phyloP scores from a whole-genome alignment of 2,888 invertebrate genomes.

The Thera obeliscata region DNA sequence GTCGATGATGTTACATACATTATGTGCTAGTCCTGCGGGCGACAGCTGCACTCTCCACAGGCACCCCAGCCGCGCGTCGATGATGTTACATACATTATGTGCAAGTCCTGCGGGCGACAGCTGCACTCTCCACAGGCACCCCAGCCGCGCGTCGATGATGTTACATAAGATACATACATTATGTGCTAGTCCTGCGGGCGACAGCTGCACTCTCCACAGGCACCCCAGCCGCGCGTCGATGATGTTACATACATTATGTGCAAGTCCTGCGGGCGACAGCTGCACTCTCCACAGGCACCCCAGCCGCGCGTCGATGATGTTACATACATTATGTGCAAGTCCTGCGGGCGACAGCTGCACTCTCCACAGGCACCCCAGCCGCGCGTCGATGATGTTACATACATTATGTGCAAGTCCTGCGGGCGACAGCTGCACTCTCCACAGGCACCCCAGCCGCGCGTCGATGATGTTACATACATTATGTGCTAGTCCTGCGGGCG shows the following conservation, averaged over 20 bases:
- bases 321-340: no score
- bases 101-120: constrained; percentile 85
- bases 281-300: constrained; percentile 94
- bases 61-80: constrained; percentile 97
- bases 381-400: constrained; percentile 98
- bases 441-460: constrained; percentile 95
- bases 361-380: constrained; percentile 96
- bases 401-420: no score
- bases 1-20: constrained; percentile 98
- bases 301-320: constrained; percentile 97
- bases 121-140: constrained; percentile 93
- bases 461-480: constrained; percentile 98
- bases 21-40: constrained; percentile 85
- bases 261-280: constrained; percentile 84
- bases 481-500: constrained; percentile 85
- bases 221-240: constrained; percentile 98
- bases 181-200: constrained; percentile 85
- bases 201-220: constrained; percentile 90
- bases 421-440: constrained; percentile 88
- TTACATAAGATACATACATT: no score
- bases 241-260: no score
- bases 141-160: constrained; percentile 97
- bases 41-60: constrained; percentile 90
- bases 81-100: no score
- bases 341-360: constrained; percentile 85